phyloP scores from a whole-genome alignment of 2,113 vertebrate species.

The Balaeniceps rex region DNA sequence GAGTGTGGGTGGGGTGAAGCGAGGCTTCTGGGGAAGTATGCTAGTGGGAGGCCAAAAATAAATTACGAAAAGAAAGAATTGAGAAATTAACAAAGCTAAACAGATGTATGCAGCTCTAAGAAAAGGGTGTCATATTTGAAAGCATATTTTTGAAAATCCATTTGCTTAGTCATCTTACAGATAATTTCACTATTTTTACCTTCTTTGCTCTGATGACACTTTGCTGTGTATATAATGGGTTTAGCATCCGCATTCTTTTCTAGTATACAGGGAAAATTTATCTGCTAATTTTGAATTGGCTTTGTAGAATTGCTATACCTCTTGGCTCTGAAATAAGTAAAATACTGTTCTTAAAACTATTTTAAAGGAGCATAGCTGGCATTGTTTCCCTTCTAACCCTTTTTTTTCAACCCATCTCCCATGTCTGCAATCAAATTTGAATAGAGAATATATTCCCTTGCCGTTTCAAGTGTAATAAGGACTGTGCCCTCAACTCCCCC shows the following conservation, averaged over 20 bases:
- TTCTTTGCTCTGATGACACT: conserved; percentile 48
- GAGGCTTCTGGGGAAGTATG: conserved; percentile 51
- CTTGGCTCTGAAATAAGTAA: conserved; percentile 2
- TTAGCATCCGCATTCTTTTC: conserved; percentile 23
- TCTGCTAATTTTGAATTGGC: conserved; percentile 17
- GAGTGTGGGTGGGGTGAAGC: conserved; percentile 40
- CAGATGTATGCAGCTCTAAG: conserved; percentile 6
- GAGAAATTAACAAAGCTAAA: conserved; percentile 50
- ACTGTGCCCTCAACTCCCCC: not conserved
- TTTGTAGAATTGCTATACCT: not conserved
- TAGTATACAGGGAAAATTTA: not conserved
- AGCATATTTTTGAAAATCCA: conserved; percentile 44
- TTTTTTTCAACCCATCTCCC: not conserved
- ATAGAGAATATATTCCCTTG: not conserved
- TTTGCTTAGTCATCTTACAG: conserved; percentile 59
- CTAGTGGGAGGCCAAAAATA: conserved; percentile 49
- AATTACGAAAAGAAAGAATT: conserved; percentile 20
- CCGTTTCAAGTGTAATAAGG: not conserved
- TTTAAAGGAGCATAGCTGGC: not conserved
- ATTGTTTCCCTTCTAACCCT: not conserved
- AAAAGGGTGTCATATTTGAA: conserved; percentile 20
- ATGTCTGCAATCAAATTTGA: not conserved
- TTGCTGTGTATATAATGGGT: not conserved
- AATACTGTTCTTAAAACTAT: not conserved
- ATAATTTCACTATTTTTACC: conserved; percentile 52